Conservation (phyloP, 1,140 invertebrate genomes). For the Tetramorium simillimum region DNA sequence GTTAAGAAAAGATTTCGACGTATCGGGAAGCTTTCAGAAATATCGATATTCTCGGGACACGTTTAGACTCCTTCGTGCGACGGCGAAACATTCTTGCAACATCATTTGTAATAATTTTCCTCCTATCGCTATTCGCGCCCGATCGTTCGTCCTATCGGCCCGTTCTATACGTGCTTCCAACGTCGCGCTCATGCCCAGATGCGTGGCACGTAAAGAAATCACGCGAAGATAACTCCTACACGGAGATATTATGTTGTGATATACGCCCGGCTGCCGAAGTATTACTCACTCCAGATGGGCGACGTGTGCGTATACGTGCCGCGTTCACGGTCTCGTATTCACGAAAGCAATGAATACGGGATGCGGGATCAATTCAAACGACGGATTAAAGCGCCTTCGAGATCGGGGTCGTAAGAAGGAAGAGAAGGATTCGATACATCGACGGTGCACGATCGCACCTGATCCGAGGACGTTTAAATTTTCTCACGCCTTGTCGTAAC, state of each 20-base stretch:
- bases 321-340: constrained; percentile 12
- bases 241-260: constrained; percentile 64
- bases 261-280: constrained; percentile 32
- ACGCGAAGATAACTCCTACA: constrained; percentile 61
- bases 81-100: background rate
- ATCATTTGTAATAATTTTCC: constrained; percentile 59
- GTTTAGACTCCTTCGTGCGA: background rate
- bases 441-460: background rate
- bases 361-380: constrained; percentile 56
- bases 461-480: background rate
- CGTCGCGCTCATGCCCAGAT: constrained; percentile 8
- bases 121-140: background rate
- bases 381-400: constrained; percentile 35
- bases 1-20: background rate
- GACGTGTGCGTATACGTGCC: background rate
- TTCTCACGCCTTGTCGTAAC: background rate
- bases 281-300: constrained; percentile 41
- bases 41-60: background rate
- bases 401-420: constrained; percentile 34
- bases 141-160: background rate
- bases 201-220: constrained; percentile 59
- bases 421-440: background rate
- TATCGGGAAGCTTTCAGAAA: background rate
- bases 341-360: constrained; percentile 46
- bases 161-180: constrained; percentile 24